Conservation (phyloP, 2,888 invertebrate species). For the Eristalis intricaria region DNA sequence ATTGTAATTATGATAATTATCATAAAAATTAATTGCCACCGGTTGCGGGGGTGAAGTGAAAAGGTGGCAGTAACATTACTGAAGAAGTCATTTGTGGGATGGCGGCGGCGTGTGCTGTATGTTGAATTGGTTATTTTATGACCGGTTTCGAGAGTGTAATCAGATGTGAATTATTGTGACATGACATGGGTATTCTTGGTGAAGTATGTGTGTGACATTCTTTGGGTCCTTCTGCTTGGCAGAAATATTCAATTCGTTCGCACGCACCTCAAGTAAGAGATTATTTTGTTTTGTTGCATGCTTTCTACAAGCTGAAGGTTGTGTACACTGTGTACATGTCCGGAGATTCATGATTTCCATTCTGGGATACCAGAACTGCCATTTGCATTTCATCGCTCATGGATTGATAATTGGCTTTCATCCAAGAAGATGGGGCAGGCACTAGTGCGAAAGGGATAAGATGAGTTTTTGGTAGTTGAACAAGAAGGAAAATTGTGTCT, state of each 20-base stretch:
- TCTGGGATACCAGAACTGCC: too few relatives aligned
- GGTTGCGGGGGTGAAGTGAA: not conserved
- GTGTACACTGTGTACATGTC: too few relatives aligned
- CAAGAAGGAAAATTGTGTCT: not conserved
- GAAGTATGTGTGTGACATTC: not conserved
- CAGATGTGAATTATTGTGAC: conserved; percentile 10
- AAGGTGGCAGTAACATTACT: not conserved
- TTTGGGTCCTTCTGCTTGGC: not conserved
- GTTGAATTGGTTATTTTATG: conserved; percentile 26
- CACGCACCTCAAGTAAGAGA: not conserved
- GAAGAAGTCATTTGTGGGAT: not conserved
- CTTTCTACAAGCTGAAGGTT: too few relatives aligned
- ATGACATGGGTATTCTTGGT: not conserved
- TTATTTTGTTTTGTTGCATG: not conserved
- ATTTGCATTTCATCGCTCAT: not conserved
- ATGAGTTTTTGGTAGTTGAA: not conserved
- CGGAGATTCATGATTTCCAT: too few relatives aligned
- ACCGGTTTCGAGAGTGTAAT: not conserved
- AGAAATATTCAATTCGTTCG: not conserved
- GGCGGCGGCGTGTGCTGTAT: not conserved
- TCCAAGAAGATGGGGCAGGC: not conserved
- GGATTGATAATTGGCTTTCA: not conserved
- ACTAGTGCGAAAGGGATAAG: not conserved
- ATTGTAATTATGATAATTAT: conserved; percentile 60
- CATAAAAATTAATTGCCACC: conserved; percentile 53